These are phyloP conservation scores for Cataglyphis cursor DNA, from an alignment of 2,888 invertebrate genomes.

Conservation along the genomic window DNA sequence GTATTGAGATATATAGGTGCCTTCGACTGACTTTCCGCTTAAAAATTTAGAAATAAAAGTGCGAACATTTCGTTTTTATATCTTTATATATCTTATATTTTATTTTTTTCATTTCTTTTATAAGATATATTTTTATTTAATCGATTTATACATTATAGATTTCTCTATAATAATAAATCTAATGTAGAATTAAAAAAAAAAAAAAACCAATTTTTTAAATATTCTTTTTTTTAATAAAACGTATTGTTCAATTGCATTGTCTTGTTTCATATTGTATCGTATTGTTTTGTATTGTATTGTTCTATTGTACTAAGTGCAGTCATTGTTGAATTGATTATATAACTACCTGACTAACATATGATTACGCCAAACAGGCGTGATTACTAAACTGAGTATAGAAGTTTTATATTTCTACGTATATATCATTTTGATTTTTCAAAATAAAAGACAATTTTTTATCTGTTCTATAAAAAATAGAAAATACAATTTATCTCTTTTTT, in stretches of 20 bases:
- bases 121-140: background rate
- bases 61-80: background rate
- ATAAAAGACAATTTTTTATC: background rate
- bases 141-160: background rate
- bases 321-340: background rate
- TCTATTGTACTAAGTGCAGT: background rate
- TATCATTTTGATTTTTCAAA: background rate
- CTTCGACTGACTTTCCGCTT: constrained; percentile 12
- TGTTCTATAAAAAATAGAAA: background rate
- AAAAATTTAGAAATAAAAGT: background rate
- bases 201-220: background rate
- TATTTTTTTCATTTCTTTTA: background rate
- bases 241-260: background rate
- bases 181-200: background rate
- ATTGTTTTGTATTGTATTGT: background rate
- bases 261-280: background rate
- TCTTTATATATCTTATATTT: background rate
- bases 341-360: background rate
- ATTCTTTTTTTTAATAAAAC: background rate
- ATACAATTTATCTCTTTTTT: background rate
- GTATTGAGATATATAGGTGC: background rate
- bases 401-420: background rate
- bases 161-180: background rate
- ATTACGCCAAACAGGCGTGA: background rate
- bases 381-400: background rate